Conservation (phyloP, 35 echinoderm and acorn worm genomes). For the Chiridota heheva region DNA sequence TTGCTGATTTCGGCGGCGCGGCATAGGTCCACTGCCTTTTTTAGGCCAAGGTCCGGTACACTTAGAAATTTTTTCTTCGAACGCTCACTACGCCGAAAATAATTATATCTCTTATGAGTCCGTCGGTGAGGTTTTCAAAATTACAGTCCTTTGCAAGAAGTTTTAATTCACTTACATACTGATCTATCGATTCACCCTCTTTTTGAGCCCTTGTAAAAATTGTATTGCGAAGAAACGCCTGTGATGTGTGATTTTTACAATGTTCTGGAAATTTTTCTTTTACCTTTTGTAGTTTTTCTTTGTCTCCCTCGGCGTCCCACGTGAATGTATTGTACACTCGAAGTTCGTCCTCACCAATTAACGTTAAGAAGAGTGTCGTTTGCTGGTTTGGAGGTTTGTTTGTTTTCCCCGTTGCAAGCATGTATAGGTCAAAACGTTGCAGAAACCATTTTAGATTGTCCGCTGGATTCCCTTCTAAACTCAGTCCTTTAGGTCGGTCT, state of each 20-base stretch:
- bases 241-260: conserved; percentile 33
- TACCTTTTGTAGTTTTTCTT: neutral
- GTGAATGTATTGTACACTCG: conserved; percentile 1
- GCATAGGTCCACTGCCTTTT: no score
- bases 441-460: conserved; percentile 15
- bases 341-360: conserved; percentile 12
- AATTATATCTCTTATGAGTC: conserved; percentile 24
- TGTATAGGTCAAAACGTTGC: conserved; percentile 31
- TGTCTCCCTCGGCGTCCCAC: conserved; percentile 20
- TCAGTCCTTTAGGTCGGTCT: neutral
- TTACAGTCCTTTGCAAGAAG: conserved; percentile 15
- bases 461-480: conserved; percentile 15
- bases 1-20: no score
- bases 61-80: no score
- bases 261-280: conserved; percentile 6
- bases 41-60: no score
- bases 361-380: neutral
- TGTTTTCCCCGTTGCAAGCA: neutral
- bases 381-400: conserved; percentile 4
- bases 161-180: conserved; percentile 19
- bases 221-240: no score
- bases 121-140: conserved; percentile 12
- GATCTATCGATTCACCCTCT: conserved; percentile 19
- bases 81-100: conserved; percentile 27
- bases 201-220: conserved; percentile 13